Base-by-base conservation (phyloP, 2,888 invertebrate genomes). In the Ellobium chinense region DNA sequence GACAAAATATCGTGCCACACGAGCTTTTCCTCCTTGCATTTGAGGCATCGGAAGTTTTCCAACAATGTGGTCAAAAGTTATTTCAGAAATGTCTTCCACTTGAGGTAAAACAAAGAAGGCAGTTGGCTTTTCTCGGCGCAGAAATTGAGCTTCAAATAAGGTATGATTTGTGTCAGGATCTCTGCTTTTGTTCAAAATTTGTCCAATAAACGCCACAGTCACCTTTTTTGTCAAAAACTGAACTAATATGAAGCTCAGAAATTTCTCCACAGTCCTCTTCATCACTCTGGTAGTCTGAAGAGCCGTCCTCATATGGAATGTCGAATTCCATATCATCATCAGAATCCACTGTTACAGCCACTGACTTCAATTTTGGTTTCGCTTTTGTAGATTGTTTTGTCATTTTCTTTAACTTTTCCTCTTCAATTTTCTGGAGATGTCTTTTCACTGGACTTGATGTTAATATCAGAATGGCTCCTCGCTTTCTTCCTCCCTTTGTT, bases 1-100 rank as follows among this genome's bases (percentile, higher is more conserved):
- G 7, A 60, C n/a, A n/a, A 60, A 60, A n/a, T 60, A n/a, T 7
- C 60, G n/a, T 60, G 60, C 60, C 60, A 60, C 60, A 27, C 60
- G 60, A n/a, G 60, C 60, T 14, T 7, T 60, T 60, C 60, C 60
- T 60, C 60, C 60, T 60, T 27, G 60, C 60, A 60, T 14, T 7
- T 21, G 21, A 14, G 27, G 65, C 29, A 21, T 9, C 31, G 65
- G 65, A 12, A 65, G 65, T 34, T 65, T 65, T 18, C 34, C 29
- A 7, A 65, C 27, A 27, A 65, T n/a, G 4, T 65, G 31, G 9
- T 34, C 34, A 21, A 65, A 31, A 7, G 18, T 31, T 9, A 31
- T 31, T n/a, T 65, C 65, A 27, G 65, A 18, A 31, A 34, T 34
- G 34, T 65, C 60, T 60, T 60, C 60, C 9, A 60, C 60, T 60